Percentiles rank a stretch among this genome's conserved stretches.
Conservation (phyloP, 1,140 invertebrate genomes). For the Camponotus floridanus region DNA sequence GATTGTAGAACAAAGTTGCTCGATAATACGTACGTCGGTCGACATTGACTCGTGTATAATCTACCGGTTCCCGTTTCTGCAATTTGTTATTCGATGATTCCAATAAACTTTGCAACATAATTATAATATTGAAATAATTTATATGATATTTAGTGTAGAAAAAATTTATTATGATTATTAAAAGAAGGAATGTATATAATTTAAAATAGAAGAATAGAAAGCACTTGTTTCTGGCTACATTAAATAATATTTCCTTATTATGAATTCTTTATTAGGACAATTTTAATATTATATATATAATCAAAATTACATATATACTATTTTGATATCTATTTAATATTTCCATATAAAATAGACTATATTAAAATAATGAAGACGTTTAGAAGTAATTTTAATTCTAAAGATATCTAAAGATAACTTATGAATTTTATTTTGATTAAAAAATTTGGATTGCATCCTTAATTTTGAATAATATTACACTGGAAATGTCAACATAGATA, state of each 20-base stretch:
- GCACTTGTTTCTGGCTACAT: no score
- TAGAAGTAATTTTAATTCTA: neutral
- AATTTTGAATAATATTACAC: neutral
- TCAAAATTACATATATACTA: slow-evolving; percentile 2
- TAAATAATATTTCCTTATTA: no score
- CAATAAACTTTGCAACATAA: neutral
- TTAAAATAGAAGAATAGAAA: no score
- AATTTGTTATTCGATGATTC: neutral
- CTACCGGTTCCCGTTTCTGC: neutral
- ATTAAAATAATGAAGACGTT: neutral
- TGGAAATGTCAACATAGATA: neutral
- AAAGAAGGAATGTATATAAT: no score
- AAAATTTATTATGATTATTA: no score
- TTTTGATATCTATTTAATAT: neutral
- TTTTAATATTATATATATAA: neutral
- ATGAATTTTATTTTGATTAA: neutral
- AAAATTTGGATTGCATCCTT: neutral
- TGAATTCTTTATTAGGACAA: neutral
- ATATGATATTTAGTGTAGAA: neutral
- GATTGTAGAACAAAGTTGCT: neutral
- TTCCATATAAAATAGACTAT: neutral
- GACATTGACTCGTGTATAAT: neutral
- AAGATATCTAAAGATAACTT: neutral
- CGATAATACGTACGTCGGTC: no score
- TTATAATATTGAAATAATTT: neutral